These are phyloP conservation scores for Pocillopora grandis DNA, from an alignment of 92 coral and sea anemone species.

Conservation along the genomic window DNA sequence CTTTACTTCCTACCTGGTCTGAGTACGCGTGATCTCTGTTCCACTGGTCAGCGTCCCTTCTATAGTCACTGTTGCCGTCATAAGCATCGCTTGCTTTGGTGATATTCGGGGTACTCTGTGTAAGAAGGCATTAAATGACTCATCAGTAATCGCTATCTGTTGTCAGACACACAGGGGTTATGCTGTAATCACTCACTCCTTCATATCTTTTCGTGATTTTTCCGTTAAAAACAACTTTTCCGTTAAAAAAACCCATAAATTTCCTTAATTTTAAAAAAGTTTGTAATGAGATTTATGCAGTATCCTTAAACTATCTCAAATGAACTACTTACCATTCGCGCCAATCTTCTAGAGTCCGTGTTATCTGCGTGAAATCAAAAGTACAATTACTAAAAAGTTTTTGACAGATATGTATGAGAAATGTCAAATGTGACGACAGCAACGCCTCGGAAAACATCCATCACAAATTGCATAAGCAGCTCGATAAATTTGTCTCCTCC, in stretches of 20 bases:
- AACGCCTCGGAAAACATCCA: too few species aligned
- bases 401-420: neutral
- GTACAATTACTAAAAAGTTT: neutral
- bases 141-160: too few species aligned
- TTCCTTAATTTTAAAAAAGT: neutral
- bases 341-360: conserved; percentile 45
- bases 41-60: conserved; percentile 41
- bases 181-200: too few species aligned
- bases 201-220: too few species aligned
- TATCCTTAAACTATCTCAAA: neutral
- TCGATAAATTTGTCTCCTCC: too few species aligned
- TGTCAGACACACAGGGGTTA: too few species aligned
- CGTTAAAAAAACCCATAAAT: too few species aligned
- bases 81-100: conserved; percentile 21
- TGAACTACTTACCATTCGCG: conserved; percentile 59
- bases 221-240: too few species aligned
- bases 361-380: conserved; percentile 47
- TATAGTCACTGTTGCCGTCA: conserved; percentile 30
- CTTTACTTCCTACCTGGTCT: conserved; percentile 12
- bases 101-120: conserved; percentile 79
- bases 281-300: neutral
- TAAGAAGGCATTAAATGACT: conserved; percentile 7
- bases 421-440: neutral
- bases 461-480: too few species aligned
- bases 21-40: conserved; percentile 16